These are phyloP conservation scores for Naja naja DNA, from an alignment of 2,113 vertebrate genomes.

Conservation along the genomic window DNA sequence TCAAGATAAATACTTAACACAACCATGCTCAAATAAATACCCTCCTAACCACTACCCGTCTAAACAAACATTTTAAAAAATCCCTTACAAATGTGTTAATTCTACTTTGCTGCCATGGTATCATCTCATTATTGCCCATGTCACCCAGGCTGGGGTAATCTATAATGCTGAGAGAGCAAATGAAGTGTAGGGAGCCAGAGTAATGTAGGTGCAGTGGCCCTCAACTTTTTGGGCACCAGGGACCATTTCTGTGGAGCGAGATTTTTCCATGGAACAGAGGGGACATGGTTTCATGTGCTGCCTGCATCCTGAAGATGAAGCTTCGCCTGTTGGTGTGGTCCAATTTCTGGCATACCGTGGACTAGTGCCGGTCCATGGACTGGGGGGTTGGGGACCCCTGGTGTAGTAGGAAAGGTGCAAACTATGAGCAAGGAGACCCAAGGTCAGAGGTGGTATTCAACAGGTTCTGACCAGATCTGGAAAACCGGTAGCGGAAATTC, in stretches of 20 bases:
- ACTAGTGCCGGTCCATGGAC: no score
- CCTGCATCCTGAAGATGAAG: no score
- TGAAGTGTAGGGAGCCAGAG: not conserved
- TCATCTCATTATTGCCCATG: not conserved
- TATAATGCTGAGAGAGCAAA: not conserved
- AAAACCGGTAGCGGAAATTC: no score
- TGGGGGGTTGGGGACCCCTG: not conserved
- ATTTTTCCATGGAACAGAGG: no score
- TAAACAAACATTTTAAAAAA: not conserved
- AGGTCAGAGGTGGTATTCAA: not conserved
- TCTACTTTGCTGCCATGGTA: not conserved
- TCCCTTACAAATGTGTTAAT: not conserved
- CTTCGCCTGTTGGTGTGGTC: no score
- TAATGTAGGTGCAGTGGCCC: no score
- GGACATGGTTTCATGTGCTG: no score
- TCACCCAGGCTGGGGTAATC: not conserved
- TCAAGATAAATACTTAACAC: not conserved
- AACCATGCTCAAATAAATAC: not conserved
- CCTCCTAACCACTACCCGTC: not conserved
- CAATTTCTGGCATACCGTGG: no score
- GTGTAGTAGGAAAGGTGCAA: not conserved
- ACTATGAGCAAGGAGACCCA: not conserved
- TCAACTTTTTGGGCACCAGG: no score
- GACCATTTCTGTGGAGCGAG: no score
- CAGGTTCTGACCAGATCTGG: no score